Evolutionary conservation across 2,888 invertebrate genomes (phyloP), one percentile per base, ranked within the genome.

Genomic region (Incurvaria masculella): DNA sequence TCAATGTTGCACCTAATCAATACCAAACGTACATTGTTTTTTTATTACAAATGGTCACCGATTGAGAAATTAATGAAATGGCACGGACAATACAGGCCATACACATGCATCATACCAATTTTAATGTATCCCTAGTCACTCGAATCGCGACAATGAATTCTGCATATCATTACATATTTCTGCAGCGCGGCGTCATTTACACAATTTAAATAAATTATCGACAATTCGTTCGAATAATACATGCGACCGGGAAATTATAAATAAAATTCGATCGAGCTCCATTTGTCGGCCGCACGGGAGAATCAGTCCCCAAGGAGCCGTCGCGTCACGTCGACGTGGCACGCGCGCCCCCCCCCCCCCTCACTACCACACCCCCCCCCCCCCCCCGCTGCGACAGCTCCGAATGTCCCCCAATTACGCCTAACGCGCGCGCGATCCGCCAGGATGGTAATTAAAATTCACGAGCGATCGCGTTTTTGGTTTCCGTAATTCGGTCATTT

Each of bases 321-420:
- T 33, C 11, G 11, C 14, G 33, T 33, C 33, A 33, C 33, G 14
- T n/a, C 8, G 33, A 33, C 4, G 14, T 33, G 33, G 8, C 33
- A n/a, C n/a, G 6, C 3, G 4, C 33, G 11, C 11, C 33, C 33
- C 23, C 3, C 33, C 33, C 11, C 33, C 33, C 11, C 33, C 11
- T 33, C 3, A 8, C 33, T 11, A n/a, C 33, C 23, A 4, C 10
- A 10, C 23, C 10, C 23, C 46, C 44, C 45, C 26, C 49, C 44
- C 21, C 68, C 64, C 65, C 61, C 65, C 64, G 69, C 69, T 64
- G 70, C 68, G 75, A 73, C 75, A 74, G 72, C 72, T 61, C 66
- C 68, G 75, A 76, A 72, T 69, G 72, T 64, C 69, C 64, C 69
- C 72, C 72, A 76, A 78, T 78, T 76, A 78, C 71, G 73, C 73